Conservation (phyloP, 2,888 invertebrate species). For the Drosophila paranaensis region DNA sequence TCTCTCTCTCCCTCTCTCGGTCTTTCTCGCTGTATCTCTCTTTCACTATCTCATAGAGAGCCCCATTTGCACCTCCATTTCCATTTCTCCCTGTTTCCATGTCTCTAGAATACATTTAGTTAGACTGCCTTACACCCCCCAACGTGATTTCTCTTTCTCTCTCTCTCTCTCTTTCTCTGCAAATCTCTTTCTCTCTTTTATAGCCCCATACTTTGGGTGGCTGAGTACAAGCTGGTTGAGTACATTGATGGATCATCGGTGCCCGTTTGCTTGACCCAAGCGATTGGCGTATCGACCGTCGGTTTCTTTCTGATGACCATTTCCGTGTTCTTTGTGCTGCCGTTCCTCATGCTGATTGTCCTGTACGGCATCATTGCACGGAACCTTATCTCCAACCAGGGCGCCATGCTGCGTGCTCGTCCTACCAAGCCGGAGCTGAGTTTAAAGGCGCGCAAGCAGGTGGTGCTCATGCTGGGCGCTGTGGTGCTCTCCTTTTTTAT, state of each 20-base stretch:
- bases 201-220: conserved; percentile 92
- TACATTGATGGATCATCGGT: conserved; percentile 90
- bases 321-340: conserved; percentile 92
- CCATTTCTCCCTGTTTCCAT: conserved; percentile 9
- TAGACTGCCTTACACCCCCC: conserved; percentile 27
- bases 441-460: conserved; percentile 91
- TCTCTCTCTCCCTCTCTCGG: background rate
- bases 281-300: conserved; percentile 90
- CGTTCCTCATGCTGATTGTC: conserved; percentile 91
- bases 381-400: conserved; percentile 90
- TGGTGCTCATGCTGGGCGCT: conserved; percentile 93
- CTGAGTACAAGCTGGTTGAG: conserved; percentile 89
- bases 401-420: conserved; percentile 88
- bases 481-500: conserved; percentile 95
- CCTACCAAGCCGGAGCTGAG: conserved; percentile 90
- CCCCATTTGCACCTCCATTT: background rate
- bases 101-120: conserved; percentile 13
- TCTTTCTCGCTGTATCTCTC: too few relatives aligned
- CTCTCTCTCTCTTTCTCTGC: conserved; percentile 31
- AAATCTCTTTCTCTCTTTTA: conserved; percentile 65
- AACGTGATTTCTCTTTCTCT: conserved; percentile 47
- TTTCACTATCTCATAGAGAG: background rate
- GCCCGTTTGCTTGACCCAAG: conserved; percentile 92
- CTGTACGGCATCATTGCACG: conserved; percentile 94
- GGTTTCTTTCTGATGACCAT: conserved; percentile 92